Percentiles rank a stretch among this genome's conserved stretches.
Evolutionary conservation across 2,113 vertebrate species (phyloP).

Genomic region (Corvus moneduloides): DNA sequence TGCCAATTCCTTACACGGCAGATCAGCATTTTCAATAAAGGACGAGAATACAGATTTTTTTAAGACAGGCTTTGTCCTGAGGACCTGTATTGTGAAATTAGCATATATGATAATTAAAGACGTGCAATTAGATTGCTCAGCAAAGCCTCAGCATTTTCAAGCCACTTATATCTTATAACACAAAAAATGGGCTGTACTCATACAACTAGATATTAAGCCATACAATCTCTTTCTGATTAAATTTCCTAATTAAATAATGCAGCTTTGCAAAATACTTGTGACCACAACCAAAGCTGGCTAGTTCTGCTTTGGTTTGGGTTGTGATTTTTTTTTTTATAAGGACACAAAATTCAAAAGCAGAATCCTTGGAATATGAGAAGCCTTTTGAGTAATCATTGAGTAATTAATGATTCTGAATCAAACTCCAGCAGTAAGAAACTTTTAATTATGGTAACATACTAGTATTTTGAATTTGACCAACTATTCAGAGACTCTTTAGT

Average conservation of each 20-base stretch:
- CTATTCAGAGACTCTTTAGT: not conserved
- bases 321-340: no score
- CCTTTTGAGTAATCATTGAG: not conserved
- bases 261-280: not conserved
- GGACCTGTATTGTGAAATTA: not conserved
- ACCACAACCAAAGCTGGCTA: not conserved
- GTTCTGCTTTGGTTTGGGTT: not conserved
- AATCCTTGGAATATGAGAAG: not conserved
- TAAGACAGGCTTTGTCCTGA: not conserved
- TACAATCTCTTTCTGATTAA: not conserved
- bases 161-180: not conserved
- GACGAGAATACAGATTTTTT: not conserved
- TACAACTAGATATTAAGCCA: not conserved
- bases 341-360: not conserved
- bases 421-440: not conserved
- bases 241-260: not conserved
- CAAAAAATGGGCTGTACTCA: not conserved
- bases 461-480: not conserved
- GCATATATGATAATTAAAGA: not conserved
- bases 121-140: not conserved
- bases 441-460: not conserved
- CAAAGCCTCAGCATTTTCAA: not conserved
- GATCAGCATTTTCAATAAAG: not conserved
- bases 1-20: not conserved
- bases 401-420: not conserved